phyloP scores from a whole-genome alignment of 2,797 vertebrate species.

The Psittacula derbiana region DNA sequence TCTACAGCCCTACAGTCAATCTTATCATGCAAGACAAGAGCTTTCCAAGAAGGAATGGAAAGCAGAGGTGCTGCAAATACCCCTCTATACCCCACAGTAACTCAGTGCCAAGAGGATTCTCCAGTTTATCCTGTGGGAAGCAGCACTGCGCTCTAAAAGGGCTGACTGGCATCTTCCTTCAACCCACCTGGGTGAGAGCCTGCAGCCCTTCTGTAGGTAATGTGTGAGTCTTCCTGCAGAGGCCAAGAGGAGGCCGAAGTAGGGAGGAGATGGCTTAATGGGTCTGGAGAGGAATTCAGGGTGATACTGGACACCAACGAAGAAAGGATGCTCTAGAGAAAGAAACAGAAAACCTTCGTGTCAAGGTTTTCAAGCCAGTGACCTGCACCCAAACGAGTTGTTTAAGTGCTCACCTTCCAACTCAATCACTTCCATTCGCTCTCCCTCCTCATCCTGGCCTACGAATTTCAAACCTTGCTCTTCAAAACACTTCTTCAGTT shows the following conservation, averaged over 20 bases:
- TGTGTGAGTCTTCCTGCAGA: slow-evolving; percentile 87
- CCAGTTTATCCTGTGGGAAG: not conserved
- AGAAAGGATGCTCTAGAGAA: slow-evolving; percentile 89
- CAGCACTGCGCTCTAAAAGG: not conserved
- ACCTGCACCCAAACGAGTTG: not conserved
- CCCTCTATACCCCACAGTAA: not conserved
- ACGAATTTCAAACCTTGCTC: slow-evolving; percentile 90
- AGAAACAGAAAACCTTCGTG: not conserved
- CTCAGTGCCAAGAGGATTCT: not conserved
- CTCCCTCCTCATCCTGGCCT: slow-evolving; percentile 91
- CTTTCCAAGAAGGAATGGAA: not conserved
- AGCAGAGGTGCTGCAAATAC: not conserved
- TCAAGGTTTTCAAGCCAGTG: not conserved
- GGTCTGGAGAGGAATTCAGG: slow-evolving; percentile 96
- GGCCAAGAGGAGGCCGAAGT: slow-evolving; percentile 90
- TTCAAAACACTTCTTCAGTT: slow-evolving; percentile 87
- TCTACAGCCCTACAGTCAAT: not conserved
- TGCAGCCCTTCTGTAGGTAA: slow-evolving; percentile 90
- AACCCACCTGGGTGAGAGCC: slow-evolving; percentile 89
- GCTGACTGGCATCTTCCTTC: not conserved
- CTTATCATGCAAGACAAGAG: not conserved
- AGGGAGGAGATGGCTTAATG: slow-evolving; percentile 93
- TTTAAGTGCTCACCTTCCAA: slow-evolving; percentile 82
- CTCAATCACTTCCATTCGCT: slow-evolving; percentile 95
- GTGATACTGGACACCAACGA: slow-evolving; percentile 94